Percentiles rank a stretch among this genome's conserved stretches.
phyloP scores from a whole-genome alignment of 2,797 vertebrate genomes.

The Darevskia nairensis region DNA sequence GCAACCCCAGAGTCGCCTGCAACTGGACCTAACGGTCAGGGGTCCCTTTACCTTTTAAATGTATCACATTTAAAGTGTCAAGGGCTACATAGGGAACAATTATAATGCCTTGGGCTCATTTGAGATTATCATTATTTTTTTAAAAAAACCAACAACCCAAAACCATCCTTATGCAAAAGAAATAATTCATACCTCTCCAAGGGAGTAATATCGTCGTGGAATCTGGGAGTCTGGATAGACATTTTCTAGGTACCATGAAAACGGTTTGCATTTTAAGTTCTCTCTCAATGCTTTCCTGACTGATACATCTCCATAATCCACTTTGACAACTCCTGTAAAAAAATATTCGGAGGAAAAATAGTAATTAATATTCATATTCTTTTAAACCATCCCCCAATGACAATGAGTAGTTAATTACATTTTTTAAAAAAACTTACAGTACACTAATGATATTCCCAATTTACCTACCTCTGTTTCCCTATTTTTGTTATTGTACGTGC shows the following conservation, averaged over 20 bases:
- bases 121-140: neutral
- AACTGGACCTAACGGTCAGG: no score
- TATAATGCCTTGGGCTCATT: neutral
- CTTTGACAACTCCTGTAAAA: conserved; percentile 91
- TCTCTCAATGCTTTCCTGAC: conserved; percentile 89
- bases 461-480: neutral
- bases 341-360: conserved; percentile 31
- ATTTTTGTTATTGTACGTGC: neutral
- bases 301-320: conserved; percentile 95
- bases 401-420: neutral
- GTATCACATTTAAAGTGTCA: neutral
- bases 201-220: conserved; percentile 96
- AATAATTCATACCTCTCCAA: conserved; percentile 91
- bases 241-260: conserved; percentile 98
- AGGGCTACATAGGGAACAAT: neutral
- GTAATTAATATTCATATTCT: conserved; percentile 49
- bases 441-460: neutral
- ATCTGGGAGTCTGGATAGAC: conserved; percentile 99
- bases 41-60: no score
- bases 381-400: neutral
- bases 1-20: no score
- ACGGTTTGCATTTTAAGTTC: conserved; percentile 91
- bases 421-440: neutral
- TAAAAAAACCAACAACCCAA: neutral
- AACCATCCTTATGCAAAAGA: conserved; percentile 50